Base-by-base conservation (phyloP, 2,113 vertebrate genomes). In the Bambusicola thoracicus region DNA sequence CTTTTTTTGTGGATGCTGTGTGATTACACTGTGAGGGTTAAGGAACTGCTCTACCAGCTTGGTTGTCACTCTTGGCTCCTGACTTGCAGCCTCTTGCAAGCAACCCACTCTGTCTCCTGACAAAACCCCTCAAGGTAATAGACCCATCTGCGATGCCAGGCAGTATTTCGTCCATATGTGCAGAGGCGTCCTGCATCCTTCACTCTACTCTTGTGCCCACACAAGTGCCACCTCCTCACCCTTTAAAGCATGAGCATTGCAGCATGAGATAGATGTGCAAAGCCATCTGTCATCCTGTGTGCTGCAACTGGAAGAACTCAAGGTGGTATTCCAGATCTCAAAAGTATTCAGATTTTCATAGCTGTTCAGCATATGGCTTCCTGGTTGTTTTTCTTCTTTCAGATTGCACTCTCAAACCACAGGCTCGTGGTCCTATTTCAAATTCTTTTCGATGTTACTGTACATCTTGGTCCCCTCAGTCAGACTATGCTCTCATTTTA, bases 381-480 rank as follows among this genome's bases (percentile, higher is more conserved):
- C 38, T 56, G 34, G 2, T 36, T 65, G 3, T 43, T 66, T 11
- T 14, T 63, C 34, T 56, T 11, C 14, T 65, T 53, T 78, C 30
- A 8, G 43, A 17, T 1, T 58, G 11, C 7, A 41, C 27, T 12
- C n/a, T 87, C 30, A 62, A 40, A 56, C 7, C 13, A 32, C 29
- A 86, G 48, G 17, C 24, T 80, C 0, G 1, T 5, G 0, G 18
- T 29, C 11, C 22, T 67, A 3, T 13, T 5, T 2, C 19, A 56
- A 16, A 18, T 40, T 15, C 36, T 81, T 66, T 12, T 2, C 0
- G 1, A 16, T 20, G 25, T 69, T 66, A 29, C 20, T 14, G 12
- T 32, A 14, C 18, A 61, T 21, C n/a, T 53, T 15, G 4, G 13
- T 58, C 30, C 20, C 36, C 53, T 75, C 13, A 62, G 25, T 25